Conservation (phyloP, 1,140 invertebrate genomes). For the Leptinotarsa undecemlineata region DNA sequence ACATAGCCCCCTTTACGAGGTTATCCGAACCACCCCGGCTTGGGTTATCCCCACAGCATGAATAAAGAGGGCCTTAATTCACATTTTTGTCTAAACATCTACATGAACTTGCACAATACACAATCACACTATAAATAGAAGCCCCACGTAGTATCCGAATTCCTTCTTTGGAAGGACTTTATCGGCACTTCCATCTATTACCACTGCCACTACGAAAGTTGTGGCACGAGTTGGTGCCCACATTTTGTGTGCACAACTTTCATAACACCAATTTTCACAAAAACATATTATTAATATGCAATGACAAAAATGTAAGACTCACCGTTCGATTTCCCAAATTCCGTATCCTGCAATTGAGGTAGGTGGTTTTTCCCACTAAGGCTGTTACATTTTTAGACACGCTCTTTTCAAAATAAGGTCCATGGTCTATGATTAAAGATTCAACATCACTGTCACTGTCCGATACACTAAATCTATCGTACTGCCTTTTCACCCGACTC, state of each 20-base stretch:
- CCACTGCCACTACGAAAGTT: no score
- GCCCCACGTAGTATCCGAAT: no score
- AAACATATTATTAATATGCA: neutral
- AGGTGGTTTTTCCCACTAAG: constrained; percentile 76
- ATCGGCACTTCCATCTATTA: no score
- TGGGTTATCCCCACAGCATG: no score
- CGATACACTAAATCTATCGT: constrained; percentile 34
- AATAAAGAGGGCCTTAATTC: no score
- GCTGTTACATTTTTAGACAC: constrained; percentile 80
- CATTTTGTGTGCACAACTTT: neutral
- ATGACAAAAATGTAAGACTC: constrained; percentile 50
- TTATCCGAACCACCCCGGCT: no score
- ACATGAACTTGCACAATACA: no score
- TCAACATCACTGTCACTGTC: constrained; percentile 48
- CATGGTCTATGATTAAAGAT: constrained; percentile 53
- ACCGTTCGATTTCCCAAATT: constrained; percentile 81
- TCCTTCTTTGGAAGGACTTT: no score
- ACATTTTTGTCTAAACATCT: no score
- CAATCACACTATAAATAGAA: no score
- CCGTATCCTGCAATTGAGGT: constrained; percentile 74
- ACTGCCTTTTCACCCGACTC: constrained; percentile 43
- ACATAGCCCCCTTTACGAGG: no score
- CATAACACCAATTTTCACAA: neutral
- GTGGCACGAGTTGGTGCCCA: no score
- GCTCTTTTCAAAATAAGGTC: constrained; percentile 73